Base-by-base conservation (phyloP, 1,140 invertebrate species). In the Agraylea sexmaculata region DNA sequence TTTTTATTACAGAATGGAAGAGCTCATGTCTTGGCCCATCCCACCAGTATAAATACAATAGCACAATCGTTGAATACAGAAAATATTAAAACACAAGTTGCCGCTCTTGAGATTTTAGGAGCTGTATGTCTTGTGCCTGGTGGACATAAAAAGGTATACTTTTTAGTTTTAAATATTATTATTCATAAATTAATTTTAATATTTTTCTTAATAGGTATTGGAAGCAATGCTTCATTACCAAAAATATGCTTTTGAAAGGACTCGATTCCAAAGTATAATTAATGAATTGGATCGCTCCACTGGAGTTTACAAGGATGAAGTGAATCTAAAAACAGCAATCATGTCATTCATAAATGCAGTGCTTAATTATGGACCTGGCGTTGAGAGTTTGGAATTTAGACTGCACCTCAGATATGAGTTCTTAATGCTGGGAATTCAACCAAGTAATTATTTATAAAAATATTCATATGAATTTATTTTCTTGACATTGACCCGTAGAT, bases 261-360 rank as follows among this genome's bases (percentile, higher is more conserved):
- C 88, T 1, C 68, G 93, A 34, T 97, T 97, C 64, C 71, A 89
- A 71, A 80, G 83, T 23, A 83, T 99, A 19, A 80, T 97, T 12
- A 93, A 91, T 53, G 92, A 96, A 53, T 63, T 97, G 39, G 92
- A 96, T 54, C 74, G 88, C 21, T 89, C 82, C 30, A 89, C 83
- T 1, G 88, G 89, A 1, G 75, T 81, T 10, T 91, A 90, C 55
- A 72, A 81, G 39, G 89, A 94, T 42, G 90, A 94, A 59, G 74
- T 95, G 3, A 83, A 80, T 15, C 59, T 96, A 0, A 95, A 97
- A 66, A 96, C 92, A 0, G 92, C 92, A 4, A 87, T 97, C 33
- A 95, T 99, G 91, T 95, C 90, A 1, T 94, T 99, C 51, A 79
- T 98, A 22, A 99, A 99, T 60, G 93, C 94, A 2, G 84, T 97